Conservation (phyloP, 2,113 vertebrate genomes). For the Mastomys natalensis region DNA sequence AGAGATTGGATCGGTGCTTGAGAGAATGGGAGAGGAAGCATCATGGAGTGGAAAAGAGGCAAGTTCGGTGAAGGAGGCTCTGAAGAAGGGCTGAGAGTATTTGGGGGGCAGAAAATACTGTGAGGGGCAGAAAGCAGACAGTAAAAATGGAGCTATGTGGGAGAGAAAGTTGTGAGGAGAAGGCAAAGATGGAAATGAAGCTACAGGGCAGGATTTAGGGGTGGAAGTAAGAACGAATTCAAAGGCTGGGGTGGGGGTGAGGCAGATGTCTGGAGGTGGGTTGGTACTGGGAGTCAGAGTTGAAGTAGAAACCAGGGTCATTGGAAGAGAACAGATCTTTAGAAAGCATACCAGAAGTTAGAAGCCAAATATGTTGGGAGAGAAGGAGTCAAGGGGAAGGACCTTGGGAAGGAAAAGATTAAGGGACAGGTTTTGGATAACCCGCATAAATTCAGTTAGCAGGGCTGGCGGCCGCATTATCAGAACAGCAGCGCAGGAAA, state of each 20-base stretch:
- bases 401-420: neutral
- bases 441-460: neutral
- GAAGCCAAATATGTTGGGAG: neutral
- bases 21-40: neutral
- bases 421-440: neutral
- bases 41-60: neutral
- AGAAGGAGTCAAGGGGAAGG: neutral
- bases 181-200: neutral
- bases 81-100: neutral
- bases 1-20: neutral
- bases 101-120: too few relatives aligned
- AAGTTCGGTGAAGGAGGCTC: neutral
- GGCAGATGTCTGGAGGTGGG: neutral
- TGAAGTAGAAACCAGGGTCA: neutral
- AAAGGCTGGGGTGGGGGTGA: neutral
- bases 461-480: neutral
- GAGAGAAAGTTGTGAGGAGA: neutral
- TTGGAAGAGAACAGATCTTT: neutral
- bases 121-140: neutral
- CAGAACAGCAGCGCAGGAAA: neutral
- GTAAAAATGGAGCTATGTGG: neutral
- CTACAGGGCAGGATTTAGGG: neutral
- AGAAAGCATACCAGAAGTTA: conserved; percentile 21
- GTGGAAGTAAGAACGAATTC: neutral
- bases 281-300: neutral